Base-by-base conservation (phyloP, 2,113 vertebrate species). In the Phasianus colchicus region DNA sequence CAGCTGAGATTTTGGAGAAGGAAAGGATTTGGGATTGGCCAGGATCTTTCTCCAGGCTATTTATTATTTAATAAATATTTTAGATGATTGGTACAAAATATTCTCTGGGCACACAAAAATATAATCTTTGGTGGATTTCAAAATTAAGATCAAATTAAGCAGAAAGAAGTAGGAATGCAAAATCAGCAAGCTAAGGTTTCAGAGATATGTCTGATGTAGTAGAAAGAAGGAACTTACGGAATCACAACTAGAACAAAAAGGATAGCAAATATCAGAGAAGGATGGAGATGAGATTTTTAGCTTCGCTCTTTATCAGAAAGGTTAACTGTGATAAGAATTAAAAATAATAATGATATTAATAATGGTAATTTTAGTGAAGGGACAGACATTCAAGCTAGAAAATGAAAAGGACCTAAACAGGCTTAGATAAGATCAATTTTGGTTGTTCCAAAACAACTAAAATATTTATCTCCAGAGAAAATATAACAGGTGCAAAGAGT, bases 401-500 rank as follows among this genome's bases (percentile, higher is more conserved):
- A 12, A 64, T 85, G 25, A 67, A 36, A 78, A 89, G 66, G 66
- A 89, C 43, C n/a, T 85, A 89, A 93, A 69, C 73, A 85, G 43
- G 15, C 61, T 82, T 10, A 84, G 57, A 54, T 65, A 76, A 65
- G 48, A 76, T 54, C 29, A 54, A 8, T 54, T 54, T 29, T 54
- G 25, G 13, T 54, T 54, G 50, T 27, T 54, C 50, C 8, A 8
- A 54, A 54, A 16, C 25, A 27, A 15, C 42, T 15, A 42, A 42
- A 42, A 42, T 54, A 54, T 54, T 54, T 54, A 15, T 54, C 8
- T 54, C 50, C 14, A 54, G 9, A 54, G 25, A 54, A 54, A 54
- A 54, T 29, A 52, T 13, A 52, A 25, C 50, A 54, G 25, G 50
- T 54, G 50, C 25, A 27, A 54, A 54, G 25, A 54, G 13, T 54